Percentiles rank a stretch among this genome's conserved stretches.
Conservation (phyloP, 1,140 invertebrate species). For the Drosophila novamexicana region DNA sequence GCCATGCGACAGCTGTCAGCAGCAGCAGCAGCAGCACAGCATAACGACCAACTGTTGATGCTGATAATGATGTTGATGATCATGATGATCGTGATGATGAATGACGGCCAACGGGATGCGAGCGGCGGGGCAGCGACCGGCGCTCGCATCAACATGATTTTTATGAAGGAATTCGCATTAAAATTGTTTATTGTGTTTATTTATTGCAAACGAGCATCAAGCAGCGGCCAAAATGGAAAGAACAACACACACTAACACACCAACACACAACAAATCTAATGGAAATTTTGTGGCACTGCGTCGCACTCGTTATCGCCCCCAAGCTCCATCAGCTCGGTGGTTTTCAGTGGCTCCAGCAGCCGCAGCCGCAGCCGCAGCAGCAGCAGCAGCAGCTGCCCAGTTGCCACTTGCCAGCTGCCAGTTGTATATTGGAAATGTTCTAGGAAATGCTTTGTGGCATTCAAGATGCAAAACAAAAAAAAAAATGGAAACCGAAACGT, state of each 20-base stretch:
- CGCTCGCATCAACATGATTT: conserved; percentile 61
- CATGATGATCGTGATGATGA: conserved; percentile 8
- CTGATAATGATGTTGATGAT: not conserved
- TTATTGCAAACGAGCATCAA: conserved; percentile 75
- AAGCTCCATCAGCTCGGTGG: not conserved
- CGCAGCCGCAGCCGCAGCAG: not conserved
- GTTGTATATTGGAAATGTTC: conserved; percentile 18
- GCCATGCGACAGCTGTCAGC: conserved; percentile 77
- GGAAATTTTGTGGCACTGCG: conserved; percentile 55
- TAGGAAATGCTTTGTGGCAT: conserved; percentile 21
- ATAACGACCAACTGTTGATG: conserved; percentile 18
- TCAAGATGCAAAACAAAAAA: conserved; percentile 9
- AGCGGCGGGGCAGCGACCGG: not conserved
- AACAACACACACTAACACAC: conserved; percentile 33
- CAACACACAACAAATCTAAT: conserved; percentile 51
- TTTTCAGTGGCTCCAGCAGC: conserved; percentile 8
- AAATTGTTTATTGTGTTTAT: conserved; percentile 82
- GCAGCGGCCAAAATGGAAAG: conserved; percentile 68
- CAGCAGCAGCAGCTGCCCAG: not conserved
- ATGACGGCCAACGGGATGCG: not conserved
- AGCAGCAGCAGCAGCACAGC: conserved; percentile 11
- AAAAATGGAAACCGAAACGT: not conserved
- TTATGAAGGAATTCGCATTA: conserved; percentile 80
- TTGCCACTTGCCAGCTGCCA: conserved; percentile 6
- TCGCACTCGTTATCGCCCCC: conserved; percentile 16